Base-by-base conservation (phyloP, 2,113 vertebrate species). In the Pipra filicauda region DNA sequence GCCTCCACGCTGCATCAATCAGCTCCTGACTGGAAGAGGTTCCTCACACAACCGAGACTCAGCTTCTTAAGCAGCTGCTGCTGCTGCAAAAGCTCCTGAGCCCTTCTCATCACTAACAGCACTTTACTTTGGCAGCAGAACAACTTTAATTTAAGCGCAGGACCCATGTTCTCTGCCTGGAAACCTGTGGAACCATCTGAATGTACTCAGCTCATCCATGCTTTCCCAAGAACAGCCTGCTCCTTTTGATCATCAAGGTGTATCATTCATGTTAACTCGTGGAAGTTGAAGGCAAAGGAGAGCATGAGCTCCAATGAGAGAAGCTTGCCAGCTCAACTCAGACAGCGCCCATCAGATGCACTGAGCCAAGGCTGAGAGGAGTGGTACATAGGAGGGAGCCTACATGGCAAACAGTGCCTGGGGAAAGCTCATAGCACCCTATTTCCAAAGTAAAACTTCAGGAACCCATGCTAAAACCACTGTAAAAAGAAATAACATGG, bases 241-340 rank as follows among this genome's bases (percentile, higher is more conserved):
- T 14, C 35, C 39, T 64, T 62, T 57, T 19, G 28, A 37, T 23
- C 15, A 39, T 3, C 0, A 0, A 52, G 8, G n/a, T 1, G 1
- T 13, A 27, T 8, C 5, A 5, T 65, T 84, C 13, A 12, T 61
- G 78, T 72, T 21, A 85, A 27, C 11, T 5, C 8, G 2, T 0
- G 1, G 37, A 73, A 67, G 31, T 0, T 67, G 43, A 46, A 85
- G 52, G 49, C 21, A 66, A 70, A 83, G 24, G 27, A 83, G 52
- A 73, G n/a, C 15, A 52, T 33, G 28, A 67, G 26, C 23, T 74
- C 12, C 48, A 39, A 16, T 0, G 2, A 27, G 20, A 84, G 37
- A 33, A 61, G 28, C 20, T 46, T 73, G 75, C 12, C 49, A 76
- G 62, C 37, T 59, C 35, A 44, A 2, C 22, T 86, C 21, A 51